A percentile compares a stretch with the other conserved stretches of the same genome.
phyloP scores from a whole-genome alignment of 2,797 vertebrate genomes.

The Delichon dasypus region DNA sequence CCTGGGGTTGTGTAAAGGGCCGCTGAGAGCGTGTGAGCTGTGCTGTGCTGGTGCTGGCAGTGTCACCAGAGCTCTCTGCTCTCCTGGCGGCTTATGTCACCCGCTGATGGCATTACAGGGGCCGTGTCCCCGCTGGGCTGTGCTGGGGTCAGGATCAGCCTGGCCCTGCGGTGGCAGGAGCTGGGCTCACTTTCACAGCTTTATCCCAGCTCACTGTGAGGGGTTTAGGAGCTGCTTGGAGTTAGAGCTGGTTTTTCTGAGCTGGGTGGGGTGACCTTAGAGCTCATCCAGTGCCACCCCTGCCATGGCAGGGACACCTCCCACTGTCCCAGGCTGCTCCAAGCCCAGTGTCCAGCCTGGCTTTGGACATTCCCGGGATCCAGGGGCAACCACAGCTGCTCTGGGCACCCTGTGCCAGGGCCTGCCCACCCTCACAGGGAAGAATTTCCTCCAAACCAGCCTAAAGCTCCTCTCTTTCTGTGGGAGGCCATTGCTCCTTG shows the following conservation, averaged over 20 bases:
- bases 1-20: not conserved
- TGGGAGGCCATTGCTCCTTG: not conserved
- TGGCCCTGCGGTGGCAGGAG: not conserved
- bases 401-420: not conserved
- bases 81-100: not conserved
- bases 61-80: not conserved
- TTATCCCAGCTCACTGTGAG: not conserved
- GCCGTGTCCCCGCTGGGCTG: not conserved
- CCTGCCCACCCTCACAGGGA: fast-evolving
- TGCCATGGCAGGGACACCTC: not conserved
- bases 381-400: not conserved
- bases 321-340: not conserved
- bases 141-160: not conserved
- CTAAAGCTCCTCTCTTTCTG: not conserved
- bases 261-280: not conserved
- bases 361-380: not conserved
- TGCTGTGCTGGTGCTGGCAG: not conserved
- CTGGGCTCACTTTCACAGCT: not conserved
- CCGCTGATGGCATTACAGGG: not conserved
- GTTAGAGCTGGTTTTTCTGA: not conserved
- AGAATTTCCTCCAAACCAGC: not conserved
- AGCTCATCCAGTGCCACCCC: not conserved
- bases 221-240: not conserved
- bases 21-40: fast-evolving
- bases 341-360: fast-evolving